A percentile compares a stretch with the other conserved stretches of the same genome.
phyloP scores from a whole-genome alignment of 2,113 vertebrate species.

The Lamprotornis superbus region DNA sequence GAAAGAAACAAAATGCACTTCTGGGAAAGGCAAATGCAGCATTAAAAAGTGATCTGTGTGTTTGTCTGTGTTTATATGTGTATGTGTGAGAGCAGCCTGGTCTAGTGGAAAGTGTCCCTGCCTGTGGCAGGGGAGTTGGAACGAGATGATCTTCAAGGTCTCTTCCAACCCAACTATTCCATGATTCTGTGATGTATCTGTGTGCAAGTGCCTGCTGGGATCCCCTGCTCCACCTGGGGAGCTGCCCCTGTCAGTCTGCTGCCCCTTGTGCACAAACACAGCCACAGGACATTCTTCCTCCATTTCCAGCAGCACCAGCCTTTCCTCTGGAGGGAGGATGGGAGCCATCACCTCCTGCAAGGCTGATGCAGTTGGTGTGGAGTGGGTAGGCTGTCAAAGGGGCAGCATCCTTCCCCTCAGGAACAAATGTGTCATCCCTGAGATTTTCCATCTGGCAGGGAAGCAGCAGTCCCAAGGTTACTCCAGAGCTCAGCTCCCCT shows the following conservation, averaged over 20 bases:
- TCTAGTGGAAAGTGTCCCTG: neutral
- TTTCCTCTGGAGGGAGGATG: neutral
- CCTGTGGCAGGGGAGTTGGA: neutral
- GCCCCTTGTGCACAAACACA: neutral
- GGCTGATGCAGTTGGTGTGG: neutral
- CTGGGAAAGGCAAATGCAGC: neutral
- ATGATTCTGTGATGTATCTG: neutral
- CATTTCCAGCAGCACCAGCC: neutral
- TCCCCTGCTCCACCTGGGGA: neutral
- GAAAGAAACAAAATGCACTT: neutral
- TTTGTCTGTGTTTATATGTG: neutral
- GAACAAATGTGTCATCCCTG: neutral
- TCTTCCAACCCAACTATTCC: neutral
- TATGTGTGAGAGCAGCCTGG: neutral
- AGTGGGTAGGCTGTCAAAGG: neutral
- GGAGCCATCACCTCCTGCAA: neutral
- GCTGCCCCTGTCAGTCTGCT: neutral
- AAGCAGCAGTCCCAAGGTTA: neutral
- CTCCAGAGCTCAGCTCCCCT: neutral
- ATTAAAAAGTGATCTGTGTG: neutral
- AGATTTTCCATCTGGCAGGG: slow-evolving; percentile 1
- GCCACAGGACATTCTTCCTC: neutral
- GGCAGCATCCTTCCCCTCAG: neutral
- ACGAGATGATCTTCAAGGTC: neutral
- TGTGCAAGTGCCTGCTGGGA: neutral